These are phyloP conservation scores for Sylvia borin DNA, from an alignment of 2,797 vertebrate genomes.

Conservation along the genomic window DNA sequence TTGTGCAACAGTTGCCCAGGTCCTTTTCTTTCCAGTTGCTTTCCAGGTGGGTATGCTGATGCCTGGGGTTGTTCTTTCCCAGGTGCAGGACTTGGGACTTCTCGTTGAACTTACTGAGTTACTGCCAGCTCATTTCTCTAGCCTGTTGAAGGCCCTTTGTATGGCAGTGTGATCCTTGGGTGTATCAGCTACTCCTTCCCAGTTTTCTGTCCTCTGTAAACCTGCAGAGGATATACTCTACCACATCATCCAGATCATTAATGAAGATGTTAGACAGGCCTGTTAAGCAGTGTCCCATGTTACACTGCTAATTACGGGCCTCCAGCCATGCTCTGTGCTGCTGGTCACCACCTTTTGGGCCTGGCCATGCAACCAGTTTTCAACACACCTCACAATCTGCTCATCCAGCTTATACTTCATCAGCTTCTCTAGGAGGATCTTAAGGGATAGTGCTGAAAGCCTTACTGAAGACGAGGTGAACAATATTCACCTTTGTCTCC, in stretches of 20 bases:
- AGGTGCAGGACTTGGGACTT: neutral
- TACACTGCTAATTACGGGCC: neutral
- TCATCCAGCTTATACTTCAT: neutral
- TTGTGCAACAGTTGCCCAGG: neutral
- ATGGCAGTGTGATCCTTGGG: neutral
- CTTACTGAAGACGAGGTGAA: neutral
- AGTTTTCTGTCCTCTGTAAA: neutral
- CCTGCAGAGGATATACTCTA: neutral
- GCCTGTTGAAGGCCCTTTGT: neutral
- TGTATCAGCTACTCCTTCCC: neutral
- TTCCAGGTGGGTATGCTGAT: neutral
- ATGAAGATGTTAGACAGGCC: neutral
- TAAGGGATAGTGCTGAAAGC: neutral
- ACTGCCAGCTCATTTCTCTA: neutral
- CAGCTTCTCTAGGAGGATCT: neutral
- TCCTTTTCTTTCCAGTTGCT: neutral
- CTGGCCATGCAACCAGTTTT: neutral
- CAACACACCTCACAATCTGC: neutral
- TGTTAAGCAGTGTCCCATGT: neutral
- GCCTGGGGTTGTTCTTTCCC: neutral
- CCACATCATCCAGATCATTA: neutral
- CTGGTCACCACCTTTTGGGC: neutral
- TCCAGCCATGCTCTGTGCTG: neutral
- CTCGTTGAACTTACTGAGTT: neutral
- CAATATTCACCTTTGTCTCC: fast-evolving